Conservation (phyloP, 2,888 invertebrate genomes). For the Xanthia icteritia region DNA sequence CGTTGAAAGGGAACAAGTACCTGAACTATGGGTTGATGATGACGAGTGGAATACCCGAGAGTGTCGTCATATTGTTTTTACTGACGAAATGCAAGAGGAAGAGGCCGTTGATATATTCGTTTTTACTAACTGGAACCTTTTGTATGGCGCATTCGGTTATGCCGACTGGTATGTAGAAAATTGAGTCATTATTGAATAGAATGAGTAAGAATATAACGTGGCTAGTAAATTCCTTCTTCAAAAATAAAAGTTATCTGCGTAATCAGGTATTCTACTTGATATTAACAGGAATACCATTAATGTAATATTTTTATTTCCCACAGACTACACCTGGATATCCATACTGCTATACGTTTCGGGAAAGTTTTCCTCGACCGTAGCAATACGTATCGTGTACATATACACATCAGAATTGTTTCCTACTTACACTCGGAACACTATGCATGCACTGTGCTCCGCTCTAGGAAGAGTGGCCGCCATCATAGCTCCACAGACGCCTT, state of each 20-base stretch:
- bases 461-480: slow-evolving; percentile 73
- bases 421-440: slow-evolving; percentile 75
- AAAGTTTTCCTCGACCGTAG: slow-evolving; percentile 67
- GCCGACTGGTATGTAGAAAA: slow-evolving; percentile 50
- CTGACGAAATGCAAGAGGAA: slow-evolving; percentile 89
- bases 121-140: slow-evolving; percentile 53
- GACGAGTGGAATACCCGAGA: slow-evolving; percentile 90
- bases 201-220: neutral
- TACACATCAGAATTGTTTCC: slow-evolving; percentile 77
- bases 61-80: slow-evolving; percentile 86
- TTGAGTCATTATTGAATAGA: neutral
- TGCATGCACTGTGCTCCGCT: slow-evolving; percentile 76
- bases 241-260: neutral
- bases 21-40: slow-evolving; percentile 92
- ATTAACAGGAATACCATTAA: neutral
- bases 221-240: neutral
- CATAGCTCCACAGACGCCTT: slow-evolving; percentile 77
- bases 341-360: slow-evolving; percentile 68
- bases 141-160: slow-evolving; percentile 53
- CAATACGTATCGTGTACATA: slow-evolving; percentile 71
- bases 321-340: slow-evolving; percentile 62
- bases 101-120: slow-evolving; percentile 73
- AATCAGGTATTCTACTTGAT: neutral
- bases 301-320: neutral
- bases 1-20: slow-evolving; percentile 93